phyloP scores from a whole-genome alignment of 2,888 invertebrate genomes.

The Caenorhabditis drosophilae region DNA sequence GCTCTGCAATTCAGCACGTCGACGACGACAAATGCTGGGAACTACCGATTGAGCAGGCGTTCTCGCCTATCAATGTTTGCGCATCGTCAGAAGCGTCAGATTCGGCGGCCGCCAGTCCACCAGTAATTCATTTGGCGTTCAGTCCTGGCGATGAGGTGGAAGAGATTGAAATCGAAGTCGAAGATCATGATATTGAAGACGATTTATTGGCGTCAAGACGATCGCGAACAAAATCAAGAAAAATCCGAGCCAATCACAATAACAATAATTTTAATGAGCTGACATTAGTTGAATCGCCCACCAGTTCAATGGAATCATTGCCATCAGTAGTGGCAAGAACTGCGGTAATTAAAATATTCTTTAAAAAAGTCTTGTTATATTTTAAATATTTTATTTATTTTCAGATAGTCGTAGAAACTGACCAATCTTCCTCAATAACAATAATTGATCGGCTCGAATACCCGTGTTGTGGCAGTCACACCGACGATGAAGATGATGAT shows the following conservation, averaged over 20 bases:
- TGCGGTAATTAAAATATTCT: not conserved
- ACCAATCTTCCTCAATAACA: not conserved
- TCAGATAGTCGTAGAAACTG: slow-evolving; percentile 1
- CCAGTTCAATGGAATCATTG: slow-evolving; percentile 11
- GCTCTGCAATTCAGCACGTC: slow-evolving; percentile 69
- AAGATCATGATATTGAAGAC: no score
- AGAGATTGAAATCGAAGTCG: no score
- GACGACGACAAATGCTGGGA: slow-evolving; percentile 20
- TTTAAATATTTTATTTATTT: not conserved
- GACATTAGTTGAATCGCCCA: not conserved
- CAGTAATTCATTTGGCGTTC: no score
- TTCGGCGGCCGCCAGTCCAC: not conserved
- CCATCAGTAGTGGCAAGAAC: slow-evolving; percentile 6
- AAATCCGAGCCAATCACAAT: no score
- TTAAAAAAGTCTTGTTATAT: not conserved
- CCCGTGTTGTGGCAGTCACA: slow-evolving; percentile 4
- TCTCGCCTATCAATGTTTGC: slow-evolving; percentile 22
- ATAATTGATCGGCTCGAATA: slow-evolving; percentile 9
- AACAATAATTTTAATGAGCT: no score
- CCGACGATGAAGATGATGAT: slow-evolving; percentile 1
- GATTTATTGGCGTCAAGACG: no score
- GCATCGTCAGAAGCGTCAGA: slow-evolving; percentile 4
- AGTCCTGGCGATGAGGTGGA: no score
- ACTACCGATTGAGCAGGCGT: slow-evolving; percentile 25
- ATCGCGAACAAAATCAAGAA: no score